These are phyloP conservation scores for Blastomussa wellsi DNA, from an alignment of 92 coral and sea anemone genomes.

Conservation along the genomic window DNA sequence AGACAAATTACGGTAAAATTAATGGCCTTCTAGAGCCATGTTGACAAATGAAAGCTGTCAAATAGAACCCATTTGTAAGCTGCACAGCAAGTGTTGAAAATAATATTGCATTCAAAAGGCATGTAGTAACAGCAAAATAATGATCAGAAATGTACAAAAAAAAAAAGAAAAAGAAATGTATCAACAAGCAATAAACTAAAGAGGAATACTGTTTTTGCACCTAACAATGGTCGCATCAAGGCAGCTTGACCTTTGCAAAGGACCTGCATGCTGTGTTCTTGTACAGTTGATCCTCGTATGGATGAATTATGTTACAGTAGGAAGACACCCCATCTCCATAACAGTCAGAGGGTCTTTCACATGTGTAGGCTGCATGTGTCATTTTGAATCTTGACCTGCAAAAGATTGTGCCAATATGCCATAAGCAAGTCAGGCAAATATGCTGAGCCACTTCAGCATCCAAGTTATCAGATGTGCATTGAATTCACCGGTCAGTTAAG, in stretches of 20 bases:
- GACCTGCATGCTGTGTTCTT: background rate
- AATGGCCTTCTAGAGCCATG: too few species aligned
- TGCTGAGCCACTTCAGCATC: background rate
- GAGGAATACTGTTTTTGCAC: too few species aligned
- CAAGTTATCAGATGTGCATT: conserved; percentile 13
- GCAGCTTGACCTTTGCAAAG: background rate
- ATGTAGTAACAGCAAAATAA: too few species aligned
- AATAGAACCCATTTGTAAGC: too few species aligned
- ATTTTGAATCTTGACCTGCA: background rate
- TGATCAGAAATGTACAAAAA: too few species aligned
- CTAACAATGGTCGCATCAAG: background rate
- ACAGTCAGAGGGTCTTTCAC: background rate
- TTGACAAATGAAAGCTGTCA: too few species aligned
- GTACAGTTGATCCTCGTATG: background rate
- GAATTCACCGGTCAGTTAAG: conserved; percentile 49
- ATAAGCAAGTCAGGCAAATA: background rate
- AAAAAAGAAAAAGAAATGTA: too few species aligned
- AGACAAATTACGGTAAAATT: too few species aligned
- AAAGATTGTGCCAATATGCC: background rate
- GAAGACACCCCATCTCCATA: background rate
- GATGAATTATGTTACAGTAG: background rate
- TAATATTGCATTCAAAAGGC: too few species aligned
- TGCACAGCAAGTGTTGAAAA: too few species aligned
- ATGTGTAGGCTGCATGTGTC: background rate
- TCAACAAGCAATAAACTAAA: too few species aligned